Conservation (phyloP, 2,888 invertebrate genomes). For the Agrotis puta region DNA sequence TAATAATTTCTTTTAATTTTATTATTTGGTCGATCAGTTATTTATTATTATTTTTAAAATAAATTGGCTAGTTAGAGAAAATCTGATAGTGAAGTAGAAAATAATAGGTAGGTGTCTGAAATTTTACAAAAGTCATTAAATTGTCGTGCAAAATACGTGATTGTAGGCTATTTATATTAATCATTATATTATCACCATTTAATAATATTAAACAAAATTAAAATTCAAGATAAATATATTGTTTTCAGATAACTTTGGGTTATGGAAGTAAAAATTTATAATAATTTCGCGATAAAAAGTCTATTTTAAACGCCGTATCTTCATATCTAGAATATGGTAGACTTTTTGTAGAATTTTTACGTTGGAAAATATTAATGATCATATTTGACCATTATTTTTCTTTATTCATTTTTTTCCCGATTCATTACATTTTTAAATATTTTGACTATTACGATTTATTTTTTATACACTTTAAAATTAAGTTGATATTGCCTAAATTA, state of each 20-base stretch:
- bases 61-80: constrained; percentile 24
- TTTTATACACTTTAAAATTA: constrained; percentile 9
- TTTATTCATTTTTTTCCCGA: neutral
- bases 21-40: constrained; percentile 31
- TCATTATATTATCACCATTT: constrained; percentile 74
- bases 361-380: constrained; percentile 18
- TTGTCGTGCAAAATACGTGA: constrained; percentile 32
- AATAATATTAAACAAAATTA: constrained; percentile 79
- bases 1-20: neutral
- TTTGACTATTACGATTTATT: too few relatives aligned
- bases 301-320: constrained; percentile 71
- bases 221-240: constrained; percentile 86
- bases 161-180: constrained; percentile 54
- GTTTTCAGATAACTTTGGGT: constrained; percentile 80
- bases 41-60: constrained; percentile 27
- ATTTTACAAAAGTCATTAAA: constrained; percentile 22
- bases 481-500: neutral
- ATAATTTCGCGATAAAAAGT: constrained; percentile 80
- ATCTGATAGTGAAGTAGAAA: constrained; percentile 6
- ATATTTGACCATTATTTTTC: constrained; percentile 15
- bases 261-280: constrained; percentile 79
- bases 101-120: constrained; percentile 16
- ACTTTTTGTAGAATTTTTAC: constrained; percentile 43
- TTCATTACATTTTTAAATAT: neutral
- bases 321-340: constrained; percentile 57